phyloP scores from a whole-genome alignment of 2,888 invertebrate species.

The Agriotes lineatus region DNA sequence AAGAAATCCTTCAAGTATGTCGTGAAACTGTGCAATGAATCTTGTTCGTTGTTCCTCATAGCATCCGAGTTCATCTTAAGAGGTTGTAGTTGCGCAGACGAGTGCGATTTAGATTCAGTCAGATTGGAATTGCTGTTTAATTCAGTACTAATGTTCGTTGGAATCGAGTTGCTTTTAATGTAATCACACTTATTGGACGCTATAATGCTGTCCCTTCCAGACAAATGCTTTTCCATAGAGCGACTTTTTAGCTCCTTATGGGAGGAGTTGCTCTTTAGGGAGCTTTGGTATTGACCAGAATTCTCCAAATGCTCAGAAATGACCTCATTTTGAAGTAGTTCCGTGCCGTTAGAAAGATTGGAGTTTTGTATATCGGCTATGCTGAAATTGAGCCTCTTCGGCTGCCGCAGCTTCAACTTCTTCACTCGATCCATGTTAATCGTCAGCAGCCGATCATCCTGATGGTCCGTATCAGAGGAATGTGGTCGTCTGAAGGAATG shows the following conservation, averaged over 20 bases:
- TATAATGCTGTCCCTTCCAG: conserved; percentile 31
- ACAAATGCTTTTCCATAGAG: not conserved
- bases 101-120: too few relatives aligned
- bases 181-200: conserved; percentile 36
- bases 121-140: too few relatives aligned
- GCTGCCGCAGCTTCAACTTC: conserved; percentile 41
- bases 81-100: too few relatives aligned
- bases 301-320: not conserved
- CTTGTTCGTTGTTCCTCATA: too few relatives aligned
- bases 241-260: not conserved
- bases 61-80: too few relatives aligned
- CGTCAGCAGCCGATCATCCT: conserved; percentile 30
- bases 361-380: not conserved
- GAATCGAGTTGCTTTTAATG: not conserved
- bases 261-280: not conserved
- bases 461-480: conserved; percentile 23
- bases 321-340: not conserved
- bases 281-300: not conserved
- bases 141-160: not conserved
- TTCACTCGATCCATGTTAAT: conserved; percentile 47
- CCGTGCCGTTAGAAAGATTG: not conserved
- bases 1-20: too few relatives aligned
- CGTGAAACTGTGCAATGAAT: too few relatives aligned
- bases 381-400: conserved; percentile 12
- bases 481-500: conserved; percentile 26